Conservation (phyloP, 1,140 invertebrate genomes). For the Zaprionus capensis region DNA sequence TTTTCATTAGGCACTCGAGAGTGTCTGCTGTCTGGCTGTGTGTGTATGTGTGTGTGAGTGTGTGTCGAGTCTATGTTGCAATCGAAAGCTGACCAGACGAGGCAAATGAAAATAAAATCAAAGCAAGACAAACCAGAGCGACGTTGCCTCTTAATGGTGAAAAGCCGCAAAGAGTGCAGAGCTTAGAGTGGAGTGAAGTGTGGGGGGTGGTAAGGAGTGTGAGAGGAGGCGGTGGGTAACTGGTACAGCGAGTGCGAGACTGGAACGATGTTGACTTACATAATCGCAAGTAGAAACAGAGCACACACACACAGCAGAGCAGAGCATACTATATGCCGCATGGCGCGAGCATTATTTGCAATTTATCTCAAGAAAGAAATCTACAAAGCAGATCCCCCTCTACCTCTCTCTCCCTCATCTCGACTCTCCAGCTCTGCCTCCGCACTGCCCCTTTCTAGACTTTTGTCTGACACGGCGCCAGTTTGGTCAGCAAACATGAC, state of each 20-base stretch:
- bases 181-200: neutral
- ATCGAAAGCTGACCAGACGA: conserved; percentile 52
- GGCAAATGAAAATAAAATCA: conserved; percentile 58
- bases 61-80: conserved; percentile 47
- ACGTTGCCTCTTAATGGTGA: conserved; percentile 28
- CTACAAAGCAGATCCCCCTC: conserved; percentile 30
- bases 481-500: conserved; percentile 64
- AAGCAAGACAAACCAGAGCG: conserved; percentile 58
- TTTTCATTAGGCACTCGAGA: conserved; percentile 34
- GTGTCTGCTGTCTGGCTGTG: neutral
- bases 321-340: neutral
- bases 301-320: conserved; percentile 2
- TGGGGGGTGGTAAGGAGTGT: neutral
- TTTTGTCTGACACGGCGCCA: conserved; percentile 18
- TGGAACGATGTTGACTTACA: conserved; percentile 54
- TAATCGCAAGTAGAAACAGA: conserved; percentile 59
- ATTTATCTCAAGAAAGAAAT: conserved; percentile 58
- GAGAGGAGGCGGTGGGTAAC: conserved; percentile 31
- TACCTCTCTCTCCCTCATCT: neutral
- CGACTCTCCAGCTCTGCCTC: neutral
- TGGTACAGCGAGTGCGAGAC: conserved; percentile 29
- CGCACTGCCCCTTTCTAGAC: conserved; percentile 18
- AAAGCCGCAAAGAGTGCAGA: conserved; percentile 15
- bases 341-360: conserved; percentile 36
- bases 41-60: conserved; percentile 12